Conservation (phyloP, 2,113 vertebrate species). For the Halichoerus grypus region DNA sequence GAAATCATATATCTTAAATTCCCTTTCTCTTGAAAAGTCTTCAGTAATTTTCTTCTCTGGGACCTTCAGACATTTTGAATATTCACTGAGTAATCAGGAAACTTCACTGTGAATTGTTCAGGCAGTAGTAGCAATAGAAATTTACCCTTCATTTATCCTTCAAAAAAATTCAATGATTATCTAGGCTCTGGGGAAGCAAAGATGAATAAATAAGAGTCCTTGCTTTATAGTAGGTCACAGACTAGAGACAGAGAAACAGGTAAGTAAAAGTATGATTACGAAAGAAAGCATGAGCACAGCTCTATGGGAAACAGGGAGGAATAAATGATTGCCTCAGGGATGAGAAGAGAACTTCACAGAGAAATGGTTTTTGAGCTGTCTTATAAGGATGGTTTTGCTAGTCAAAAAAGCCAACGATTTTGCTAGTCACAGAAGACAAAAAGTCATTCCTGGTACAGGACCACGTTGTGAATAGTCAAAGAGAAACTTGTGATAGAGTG, state of each 20-base stretch:
- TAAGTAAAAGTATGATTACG: neutral
- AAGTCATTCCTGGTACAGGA: neutral
- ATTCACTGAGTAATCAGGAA: neutral
- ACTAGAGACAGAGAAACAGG: neutral
- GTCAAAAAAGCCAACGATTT: neutral
- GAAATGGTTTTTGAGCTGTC: neutral
- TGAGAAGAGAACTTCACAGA: neutral
- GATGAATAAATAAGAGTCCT: neutral
- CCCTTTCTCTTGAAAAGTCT: neutral
- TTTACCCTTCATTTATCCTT: neutral
- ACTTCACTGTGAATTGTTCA: neutral
- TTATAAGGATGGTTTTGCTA: neutral
- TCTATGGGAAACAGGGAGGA: neutral
- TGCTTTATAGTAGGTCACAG: neutral
- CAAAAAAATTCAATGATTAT: neutral
- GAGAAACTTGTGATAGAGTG: neutral
- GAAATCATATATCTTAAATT: neutral
- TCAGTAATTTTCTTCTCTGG: neutral
- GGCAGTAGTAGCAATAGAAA: neutral
- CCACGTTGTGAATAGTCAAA: neutral
- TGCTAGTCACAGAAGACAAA: neutral
- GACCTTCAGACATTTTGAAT: neutral
- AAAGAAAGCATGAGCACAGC: neutral
- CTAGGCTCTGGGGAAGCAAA: neutral
- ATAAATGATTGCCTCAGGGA: neutral